phyloP scores from a whole-genome alignment of 2,888 invertebrate species.

The Vanessa cardui region DNA sequence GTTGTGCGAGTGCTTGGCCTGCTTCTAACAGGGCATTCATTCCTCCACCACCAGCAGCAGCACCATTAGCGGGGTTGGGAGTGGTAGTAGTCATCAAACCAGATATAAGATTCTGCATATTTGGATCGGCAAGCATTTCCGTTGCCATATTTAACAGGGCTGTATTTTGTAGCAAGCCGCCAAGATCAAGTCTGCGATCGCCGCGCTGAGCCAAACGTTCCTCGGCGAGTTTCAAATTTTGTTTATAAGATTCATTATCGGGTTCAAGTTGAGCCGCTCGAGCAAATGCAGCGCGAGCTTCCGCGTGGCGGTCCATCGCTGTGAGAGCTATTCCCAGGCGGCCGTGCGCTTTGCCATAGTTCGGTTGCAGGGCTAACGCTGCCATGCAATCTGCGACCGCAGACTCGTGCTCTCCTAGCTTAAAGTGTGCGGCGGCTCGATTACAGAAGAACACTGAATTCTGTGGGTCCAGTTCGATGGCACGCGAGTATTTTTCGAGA shows the following conservation, averaged over 20 bases:
- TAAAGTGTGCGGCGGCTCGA: conserved; percentile 97
- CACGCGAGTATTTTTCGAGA: conserved; percentile 92
- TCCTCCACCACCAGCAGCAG: conserved; percentile 50
- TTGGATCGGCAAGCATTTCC: conserved; percentile 92
- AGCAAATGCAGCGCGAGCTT: conserved; percentile 93
- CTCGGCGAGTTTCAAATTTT: conserved; percentile 92
- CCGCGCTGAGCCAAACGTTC: conserved; percentile 86
- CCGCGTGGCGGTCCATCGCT: conserved; percentile 90
- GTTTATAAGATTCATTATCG: conserved; percentile 93
- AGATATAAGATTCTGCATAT: conserved; percentile 89
- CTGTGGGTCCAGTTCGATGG: conserved; percentile 92
- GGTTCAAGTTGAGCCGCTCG: conserved; percentile 96
- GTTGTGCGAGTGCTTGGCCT: conserved; percentile 91
- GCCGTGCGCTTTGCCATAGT: conserved; percentile 97
- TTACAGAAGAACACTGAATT: conserved; percentile 99
- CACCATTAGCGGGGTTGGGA: conserved; percentile 44
- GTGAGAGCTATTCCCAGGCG: conserved; percentile 95
- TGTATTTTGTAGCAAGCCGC: conserved; percentile 89
- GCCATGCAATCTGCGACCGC: conserved; percentile 96
- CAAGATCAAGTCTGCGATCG: conserved; percentile 82
- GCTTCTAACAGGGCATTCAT: conserved; percentile 80
- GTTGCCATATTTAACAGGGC: conserved; percentile 92
- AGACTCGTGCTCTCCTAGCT: conserved; percentile 90
- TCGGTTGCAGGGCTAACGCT: conserved; percentile 93
- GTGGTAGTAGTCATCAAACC: conserved; percentile 76